Base-by-base conservation (phyloP, 2,113 vertebrate species). In the Microcebus lehilahytsara region DNA sequence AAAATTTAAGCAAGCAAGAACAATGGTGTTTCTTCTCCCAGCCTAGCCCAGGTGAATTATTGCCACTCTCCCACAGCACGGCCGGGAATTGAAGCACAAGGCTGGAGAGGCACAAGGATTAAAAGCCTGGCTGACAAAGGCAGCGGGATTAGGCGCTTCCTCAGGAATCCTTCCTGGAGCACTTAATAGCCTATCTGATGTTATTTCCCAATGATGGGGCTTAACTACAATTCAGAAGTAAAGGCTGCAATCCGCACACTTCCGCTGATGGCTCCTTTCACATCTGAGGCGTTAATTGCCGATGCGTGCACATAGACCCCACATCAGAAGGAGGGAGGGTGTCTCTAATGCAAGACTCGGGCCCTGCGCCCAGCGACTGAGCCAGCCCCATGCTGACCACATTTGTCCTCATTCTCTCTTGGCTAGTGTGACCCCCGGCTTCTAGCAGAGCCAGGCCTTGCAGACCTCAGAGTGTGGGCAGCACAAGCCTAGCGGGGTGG, bases 141-240 rank as follows among this genome's bases (percentile, higher is more conserved):
- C 93, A 12, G 13, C 3, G 40, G 91, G 64, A 90, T 94, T 85
- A 96, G 53, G 53, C 0, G 3, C 51, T 96, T 97, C 85, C 91
- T 94, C 42, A 13, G 92, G 72, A 90, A 91, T 87, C 84, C 88
- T 91, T 53, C 66, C 92, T 9, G 51, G 71, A 95, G 95, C 62
- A 64, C 67, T 93, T 46, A 60, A 74, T 42, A 91, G 91, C 53
- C 87, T 53, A n/a, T 89, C 71, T 75, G 88, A 60, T 80, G 96
- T 92, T 85, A 71, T 49, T 81, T 96, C 78, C 72, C 53, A 40
- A 22, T 12, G 34, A 37, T 1, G 4, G 19, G 66, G 69, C 74
- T 97, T 91, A 87, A 67, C 2, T 37, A 32, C 53, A 17, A 56
- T 71, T 89, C 56, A 60, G 78, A 46, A 91, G 53, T 25, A 66